phyloP scores from a whole-genome alignment of 2,113 vertebrate species.

The Eulacestoma nigropectus region DNA sequence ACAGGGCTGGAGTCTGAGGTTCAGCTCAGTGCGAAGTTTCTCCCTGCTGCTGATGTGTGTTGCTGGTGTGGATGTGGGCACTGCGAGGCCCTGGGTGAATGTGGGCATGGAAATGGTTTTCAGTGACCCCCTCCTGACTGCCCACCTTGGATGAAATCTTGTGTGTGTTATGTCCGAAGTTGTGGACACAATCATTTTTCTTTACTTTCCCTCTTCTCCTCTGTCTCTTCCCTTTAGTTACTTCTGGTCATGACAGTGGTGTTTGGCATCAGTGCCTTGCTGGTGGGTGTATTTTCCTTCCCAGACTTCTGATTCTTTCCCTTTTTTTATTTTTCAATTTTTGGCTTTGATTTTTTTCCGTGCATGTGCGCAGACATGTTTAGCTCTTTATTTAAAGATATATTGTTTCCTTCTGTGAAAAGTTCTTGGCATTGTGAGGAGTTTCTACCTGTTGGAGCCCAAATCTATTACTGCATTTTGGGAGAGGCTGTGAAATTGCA shows the following conservation, averaged over 20 bases:
- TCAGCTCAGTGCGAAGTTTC: not conserved
- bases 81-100: not conserved
- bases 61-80: not conserved
- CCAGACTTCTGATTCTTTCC: not conserved
- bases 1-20: not conserved
- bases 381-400: not conserved
- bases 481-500: not conserved
- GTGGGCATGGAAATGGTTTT: not conserved
- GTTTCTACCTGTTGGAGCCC: not conserved
- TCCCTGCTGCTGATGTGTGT: not conserved
- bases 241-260: fast-evolving
- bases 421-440: not conserved
- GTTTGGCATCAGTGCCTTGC: not conserved
- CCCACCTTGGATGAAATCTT: not conserved
- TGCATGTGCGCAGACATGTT: fast-evolving
- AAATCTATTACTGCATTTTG: not conserved
- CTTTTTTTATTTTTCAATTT: not conserved
- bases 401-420: not conserved
- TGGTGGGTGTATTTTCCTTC: not conserved
- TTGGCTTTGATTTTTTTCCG: not conserved
- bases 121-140: not conserved
- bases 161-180: not conserved
- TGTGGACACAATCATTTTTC: not conserved
- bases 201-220: not conserved
- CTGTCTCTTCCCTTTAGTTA: not conserved